Evolutionary conservation across 2,113 vertebrate species (phyloP), one percentile per base, ranked within the genome.

Genomic region (Melozone crissalis): DNA sequence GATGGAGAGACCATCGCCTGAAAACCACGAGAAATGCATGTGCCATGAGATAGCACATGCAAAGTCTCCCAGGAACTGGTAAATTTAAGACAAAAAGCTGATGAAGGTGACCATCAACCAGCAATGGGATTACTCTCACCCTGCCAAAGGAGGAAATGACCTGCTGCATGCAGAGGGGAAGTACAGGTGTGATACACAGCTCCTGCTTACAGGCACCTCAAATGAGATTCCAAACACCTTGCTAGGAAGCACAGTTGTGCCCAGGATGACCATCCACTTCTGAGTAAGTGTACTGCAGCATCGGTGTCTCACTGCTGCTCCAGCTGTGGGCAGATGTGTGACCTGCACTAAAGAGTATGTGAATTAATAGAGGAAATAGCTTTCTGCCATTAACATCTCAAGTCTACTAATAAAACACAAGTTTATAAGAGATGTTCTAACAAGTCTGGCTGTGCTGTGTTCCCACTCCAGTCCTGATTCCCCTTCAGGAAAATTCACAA

Each of bases 101-200:
- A 20, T 69, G 35, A 81, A 54, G 4, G 7, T 41, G 17, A 30
- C 23, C 23, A 9, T 71, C 81, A 74, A 7, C 3, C 22, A 49
- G 31, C 0, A 0, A 15, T 12, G 10, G 22, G 16, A 49, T 58
- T 37, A 74, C 19, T 31, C 0, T 0, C 3, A 46, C 24, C 9
- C 33, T 13, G 15, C 3, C 26, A 46, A 63, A 69, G 71, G 21
- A 90, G 1, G 15, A 91, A 87, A 78, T 3, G 15, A 33, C 5
- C 16, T 62, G n/a, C 55, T 69, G 21, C 4, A 10, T 3, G 17
- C 28, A 71, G 46, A 31, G 16, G 49, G 51, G 55, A 81, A 16
- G 13, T 13, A 58, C 35, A 78, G 21, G 16, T 46, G 9, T 33
- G 54, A 65, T 20, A 78, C 30, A 28, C 24, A 44, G 4, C 58